These are phyloP conservation scores for Protomyctophum bolini DNA, from an alignment of 2,113 vertebrate genomes.

Conservation along the genomic window DNA sequence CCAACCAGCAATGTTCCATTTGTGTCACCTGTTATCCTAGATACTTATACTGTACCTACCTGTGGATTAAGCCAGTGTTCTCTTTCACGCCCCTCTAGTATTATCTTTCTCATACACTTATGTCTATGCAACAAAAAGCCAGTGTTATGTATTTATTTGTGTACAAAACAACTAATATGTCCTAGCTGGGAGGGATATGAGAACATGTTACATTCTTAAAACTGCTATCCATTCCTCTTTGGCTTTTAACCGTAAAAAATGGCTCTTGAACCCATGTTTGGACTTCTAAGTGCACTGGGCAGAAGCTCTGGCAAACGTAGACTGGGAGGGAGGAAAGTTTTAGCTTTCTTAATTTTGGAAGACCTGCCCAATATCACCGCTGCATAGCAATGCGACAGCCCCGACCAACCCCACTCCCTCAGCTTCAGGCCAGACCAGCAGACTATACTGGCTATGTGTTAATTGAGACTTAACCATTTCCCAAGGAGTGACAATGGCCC, in stretches of 20 bases:
- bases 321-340: background rate
- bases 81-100: background rate
- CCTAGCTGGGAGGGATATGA: background rate
- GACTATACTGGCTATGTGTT: conserved; percentile 44
- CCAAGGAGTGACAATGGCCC: conserved; percentile 46
- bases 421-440: conserved; percentile 14
- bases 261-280: conserved; percentile 11
- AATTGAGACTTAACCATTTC: conserved; percentile 50
- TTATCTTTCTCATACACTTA: no score
- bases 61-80: conserved; percentile 7
- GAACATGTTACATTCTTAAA: background rate
- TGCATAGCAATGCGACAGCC: background rate
- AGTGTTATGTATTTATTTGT: no score
- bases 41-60: conserved; percentile 26
- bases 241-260: background rate
- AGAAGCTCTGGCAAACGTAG: background rate
- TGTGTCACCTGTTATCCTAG: conserved; percentile 28
- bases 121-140: background rate
- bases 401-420: conserved; percentile 7
- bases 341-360: background rate
- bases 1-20: conserved; percentile 41
- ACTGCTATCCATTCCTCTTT: background rate
- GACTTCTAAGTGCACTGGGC: background rate
- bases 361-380: background rate
- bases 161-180: background rate